A percentile compares a stretch with the other conserved stretches of the same genome.
phyloP scores from a whole-genome alignment of 2,888 invertebrate genomes.

The Phalera bucephala region DNA sequence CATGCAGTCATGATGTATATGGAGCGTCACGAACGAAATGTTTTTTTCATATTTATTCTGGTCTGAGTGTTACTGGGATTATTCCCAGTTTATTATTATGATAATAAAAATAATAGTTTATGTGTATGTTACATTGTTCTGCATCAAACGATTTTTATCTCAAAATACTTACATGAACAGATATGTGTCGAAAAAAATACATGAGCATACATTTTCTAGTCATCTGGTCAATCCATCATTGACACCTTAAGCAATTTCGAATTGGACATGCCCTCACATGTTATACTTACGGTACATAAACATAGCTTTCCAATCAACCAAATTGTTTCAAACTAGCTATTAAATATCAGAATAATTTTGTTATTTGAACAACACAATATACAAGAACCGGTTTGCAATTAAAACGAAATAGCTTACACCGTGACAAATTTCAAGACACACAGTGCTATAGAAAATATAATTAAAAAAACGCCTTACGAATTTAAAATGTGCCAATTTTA shows the following conservation, averaged over 20 bases:
- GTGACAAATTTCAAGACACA: conserved; percentile 1
- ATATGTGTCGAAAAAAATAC: no score
- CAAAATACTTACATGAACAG: no score
- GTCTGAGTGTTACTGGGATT: no score
- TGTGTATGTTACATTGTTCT: no score
- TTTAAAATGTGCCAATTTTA: background rate
- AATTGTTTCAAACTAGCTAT: background rate
- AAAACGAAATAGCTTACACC: background rate
- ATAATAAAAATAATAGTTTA: no score
- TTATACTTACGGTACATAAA: background rate
- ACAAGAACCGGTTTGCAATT: conserved; percentile 1
- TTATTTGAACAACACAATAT: background rate
- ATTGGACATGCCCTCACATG: background rate
- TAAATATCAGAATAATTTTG: background rate
- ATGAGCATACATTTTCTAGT: no score
- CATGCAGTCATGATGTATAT: no score
- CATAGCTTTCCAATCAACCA: background rate
- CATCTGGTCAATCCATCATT: no score
- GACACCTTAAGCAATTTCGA: background rate
- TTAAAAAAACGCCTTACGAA: background rate
- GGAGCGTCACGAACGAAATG: no score
- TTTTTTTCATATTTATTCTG: no score
- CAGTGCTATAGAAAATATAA: background rate
- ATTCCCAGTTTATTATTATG: no score
- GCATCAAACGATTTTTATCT: no score